These are phyloP conservation scores for Camponotus vicinus DNA, from an alignment of 1,140 invertebrate species.

Conservation along the genomic window DNA sequence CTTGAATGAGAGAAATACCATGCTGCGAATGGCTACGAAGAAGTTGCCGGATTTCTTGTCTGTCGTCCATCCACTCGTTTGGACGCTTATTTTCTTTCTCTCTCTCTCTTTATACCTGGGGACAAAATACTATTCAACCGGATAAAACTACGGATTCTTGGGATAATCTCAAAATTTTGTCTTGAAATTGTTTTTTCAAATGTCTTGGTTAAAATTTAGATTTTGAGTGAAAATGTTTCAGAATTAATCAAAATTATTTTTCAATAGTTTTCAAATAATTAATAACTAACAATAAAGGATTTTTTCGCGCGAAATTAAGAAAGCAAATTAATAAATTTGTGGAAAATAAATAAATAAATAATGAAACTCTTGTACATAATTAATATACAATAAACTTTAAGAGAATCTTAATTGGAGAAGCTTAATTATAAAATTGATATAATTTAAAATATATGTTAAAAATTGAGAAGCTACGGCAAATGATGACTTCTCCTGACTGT, in stretches of 20 bases:
- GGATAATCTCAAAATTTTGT: background rate
- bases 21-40: conserved; percentile 29
- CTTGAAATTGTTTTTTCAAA: background rate
- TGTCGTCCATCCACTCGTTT: conserved; percentile 13
- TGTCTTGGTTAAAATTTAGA: background rate
- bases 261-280: background rate
- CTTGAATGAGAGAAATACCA: conserved; percentile 27
- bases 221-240: background rate
- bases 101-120: background rate
- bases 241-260: background rate
- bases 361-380: too few species aligned
- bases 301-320: background rate
- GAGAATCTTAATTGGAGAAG: background rate
- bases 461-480: background rate
- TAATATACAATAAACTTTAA: background rate
- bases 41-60: conserved; percentile 50
- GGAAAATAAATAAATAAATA: too few species aligned
- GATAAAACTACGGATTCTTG: background rate
- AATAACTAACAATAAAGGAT: background rate
- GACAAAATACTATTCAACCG: background rate
- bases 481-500: background rate
- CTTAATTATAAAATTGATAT: background rate
- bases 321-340: too few species aligned
- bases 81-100: background rate
- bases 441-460: too few species aligned